Base-by-base conservation (phyloP, 2,113 vertebrate genomes). In the Penelope pileata region DNA sequence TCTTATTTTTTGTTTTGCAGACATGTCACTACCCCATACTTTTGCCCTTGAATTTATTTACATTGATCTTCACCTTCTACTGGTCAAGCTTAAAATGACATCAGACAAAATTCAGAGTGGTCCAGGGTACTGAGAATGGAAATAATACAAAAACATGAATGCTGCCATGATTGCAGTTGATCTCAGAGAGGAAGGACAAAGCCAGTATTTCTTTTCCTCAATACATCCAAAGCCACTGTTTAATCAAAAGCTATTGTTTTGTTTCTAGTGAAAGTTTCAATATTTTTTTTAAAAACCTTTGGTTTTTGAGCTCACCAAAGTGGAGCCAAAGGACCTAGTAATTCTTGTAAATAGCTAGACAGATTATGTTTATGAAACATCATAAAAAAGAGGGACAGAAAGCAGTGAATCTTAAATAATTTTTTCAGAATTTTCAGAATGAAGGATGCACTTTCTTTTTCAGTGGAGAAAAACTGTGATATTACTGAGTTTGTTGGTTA, bases 1-100 rank as follows among this genome's bases (percentile, higher is more conserved):
- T 16, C 96, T 97, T 97, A 93, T 97, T 96, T 97, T 96, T 97
- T 97, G 95, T 97, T 97, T 97, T 97, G 96, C 42, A 2, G 93
- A 94, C 96, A 96, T 96, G 95, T 97, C 93, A 87, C 94, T 93
- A 51, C 91, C 84, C 96, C 94, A 95, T 77, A 75, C 94, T 96
- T 94, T 96, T 94, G 94, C 96, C 97, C 97, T 97, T 97, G 91
- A 96, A 93, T 95, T 93, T 95, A 95, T 94, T 96, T 83, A 58
- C 88, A 92, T 94, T 73, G 76, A 95, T 92, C 88, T 96, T 95
- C 82, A 95, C 94, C 88, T 96, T 93, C 58, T 83, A 67, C 73
- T 42, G 16, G 34, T 87, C 79, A 86, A 50, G 59, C 53, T 69
- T 86, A 81, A 93, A 96, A 96, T 53, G 47, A 66, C 58, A 67